phyloP scores from a whole-genome alignment of 53 echinoderm and acorn worm genomes.

The Paracentrotus lividus region DNA sequence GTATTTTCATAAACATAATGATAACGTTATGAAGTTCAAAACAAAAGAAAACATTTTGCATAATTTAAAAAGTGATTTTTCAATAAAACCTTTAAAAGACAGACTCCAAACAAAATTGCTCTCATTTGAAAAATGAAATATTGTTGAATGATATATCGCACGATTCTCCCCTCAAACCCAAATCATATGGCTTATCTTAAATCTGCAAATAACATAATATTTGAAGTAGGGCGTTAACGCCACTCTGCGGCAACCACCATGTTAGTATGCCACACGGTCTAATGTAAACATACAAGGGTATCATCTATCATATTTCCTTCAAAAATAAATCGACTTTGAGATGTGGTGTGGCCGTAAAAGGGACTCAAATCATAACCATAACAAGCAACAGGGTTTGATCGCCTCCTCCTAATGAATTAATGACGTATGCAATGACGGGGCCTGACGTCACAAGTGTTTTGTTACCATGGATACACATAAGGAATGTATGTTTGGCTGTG shows the following conservation, averaged over 20 bases:
- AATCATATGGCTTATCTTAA: background rate
- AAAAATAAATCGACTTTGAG: conserved; percentile 36
- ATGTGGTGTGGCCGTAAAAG: conserved; percentile 9
- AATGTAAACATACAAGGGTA: conserved; percentile 22
- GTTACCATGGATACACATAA: conserved; percentile 57
- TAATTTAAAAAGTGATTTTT: background rate
- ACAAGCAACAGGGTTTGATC: conserved; percentile 23
- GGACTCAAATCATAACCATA: background rate
- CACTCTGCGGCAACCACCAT: background rate
- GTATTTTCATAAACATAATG: too few relatives aligned
- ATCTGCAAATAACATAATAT: background rate
- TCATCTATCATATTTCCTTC: conserved; percentile 51
- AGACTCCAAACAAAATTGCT: background rate
- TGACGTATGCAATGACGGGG: conserved; percentile 53
- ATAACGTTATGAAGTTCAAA: background rate
- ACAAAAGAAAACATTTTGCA: background rate
- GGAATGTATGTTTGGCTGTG: conserved; percentile 44
- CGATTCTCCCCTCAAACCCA: background rate
- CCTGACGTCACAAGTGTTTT: conserved; percentile 65
- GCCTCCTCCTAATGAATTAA: conserved; percentile 58
- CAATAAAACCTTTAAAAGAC: background rate
- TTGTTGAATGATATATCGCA: background rate
- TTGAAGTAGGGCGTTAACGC: background rate
- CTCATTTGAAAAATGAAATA: background rate
- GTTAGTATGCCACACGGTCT: conserved; percentile 4